phyloP scores from a whole-genome alignment of 2,113 vertebrate genomes.

The Dunckerocampus dactyliophorus region DNA sequence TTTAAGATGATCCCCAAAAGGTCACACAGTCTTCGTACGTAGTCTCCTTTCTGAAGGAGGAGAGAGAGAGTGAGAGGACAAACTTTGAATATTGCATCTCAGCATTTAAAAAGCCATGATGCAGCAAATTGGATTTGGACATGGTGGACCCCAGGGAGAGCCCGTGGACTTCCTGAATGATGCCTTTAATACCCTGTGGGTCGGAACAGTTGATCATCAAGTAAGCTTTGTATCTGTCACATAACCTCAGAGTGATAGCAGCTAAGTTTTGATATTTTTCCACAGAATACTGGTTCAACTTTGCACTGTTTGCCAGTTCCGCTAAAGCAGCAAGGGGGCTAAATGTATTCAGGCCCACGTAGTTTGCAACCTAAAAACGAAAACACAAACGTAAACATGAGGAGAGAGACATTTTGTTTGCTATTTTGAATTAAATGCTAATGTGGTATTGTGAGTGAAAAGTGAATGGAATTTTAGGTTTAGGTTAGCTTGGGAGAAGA shows the following conservation, averaged over 20 bases:
- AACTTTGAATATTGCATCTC: constrained; percentile 66
- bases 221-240: constrained; percentile 11
- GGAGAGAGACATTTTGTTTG: background rate
- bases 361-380: background rate
- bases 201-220: constrained; percentile 26
- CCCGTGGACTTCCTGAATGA: constrained; percentile 40
- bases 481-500: too few species aligned
- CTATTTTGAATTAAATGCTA: background rate
- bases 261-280: background rate
- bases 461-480: too few species aligned
- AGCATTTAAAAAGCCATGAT: constrained; percentile 65
- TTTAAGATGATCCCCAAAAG: constrained; percentile 70
- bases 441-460: background rate
- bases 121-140: constrained; percentile 48
- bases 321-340: background rate
- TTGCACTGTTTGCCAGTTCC: too few species aligned
- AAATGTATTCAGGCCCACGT: background rate
- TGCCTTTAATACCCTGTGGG: constrained; percentile 39
- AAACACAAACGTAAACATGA: background rate
- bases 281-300: too few species aligned
- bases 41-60: constrained; percentile 51
- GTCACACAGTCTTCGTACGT: constrained; percentile 67
- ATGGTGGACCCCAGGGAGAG: constrained; percentile 31
- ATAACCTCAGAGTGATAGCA: constrained; percentile 28
- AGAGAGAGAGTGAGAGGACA: constrained; percentile 46